phyloP scores from a whole-genome alignment of 2,888 invertebrate genomes.

The Exocentrus adspersus region DNA sequence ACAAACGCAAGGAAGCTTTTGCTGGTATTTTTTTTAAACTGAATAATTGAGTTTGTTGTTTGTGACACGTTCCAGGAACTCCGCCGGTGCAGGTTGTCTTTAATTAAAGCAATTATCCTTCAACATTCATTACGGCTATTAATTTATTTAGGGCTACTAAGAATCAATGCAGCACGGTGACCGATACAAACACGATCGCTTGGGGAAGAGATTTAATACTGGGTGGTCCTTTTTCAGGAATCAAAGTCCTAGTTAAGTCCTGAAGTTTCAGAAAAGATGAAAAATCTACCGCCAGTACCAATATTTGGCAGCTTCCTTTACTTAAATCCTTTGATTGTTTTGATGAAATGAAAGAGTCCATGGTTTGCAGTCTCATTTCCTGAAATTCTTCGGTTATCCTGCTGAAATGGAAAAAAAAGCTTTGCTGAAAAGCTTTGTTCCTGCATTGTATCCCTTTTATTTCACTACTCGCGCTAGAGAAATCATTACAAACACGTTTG shows the following conservation, averaged over 20 bases:
- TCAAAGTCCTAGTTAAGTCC: not conserved
- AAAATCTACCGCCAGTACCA: too few relatives aligned
- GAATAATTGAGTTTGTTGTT: constrained; percentile 41
- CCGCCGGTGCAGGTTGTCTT: constrained; percentile 31
- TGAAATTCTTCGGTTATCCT: too few relatives aligned
- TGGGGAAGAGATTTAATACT: not conserved
- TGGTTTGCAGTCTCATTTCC: too few relatives aligned
- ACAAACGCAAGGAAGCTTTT: constrained; percentile 34
- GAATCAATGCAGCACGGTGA: constrained; percentile 35
- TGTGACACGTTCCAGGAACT: constrained; percentile 41
- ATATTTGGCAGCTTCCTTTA: too few relatives aligned
- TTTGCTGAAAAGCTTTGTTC: too few relatives aligned
- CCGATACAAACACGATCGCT: constrained; percentile 26
- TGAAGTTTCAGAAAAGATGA: too few relatives aligned
- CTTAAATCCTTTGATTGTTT: too few relatives aligned
- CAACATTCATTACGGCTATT: constrained; percentile 37
- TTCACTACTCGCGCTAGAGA: too few relatives aligned
- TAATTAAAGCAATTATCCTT: constrained; percentile 45
- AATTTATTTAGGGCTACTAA: constrained; percentile 36
- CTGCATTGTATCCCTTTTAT: too few relatives aligned
- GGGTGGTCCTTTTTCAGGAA: not conserved
- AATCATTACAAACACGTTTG: too few relatives aligned
- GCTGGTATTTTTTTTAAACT: constrained; percentile 28
- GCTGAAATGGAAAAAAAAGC: too few relatives aligned
- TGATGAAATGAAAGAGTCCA: too few relatives aligned